Base-by-base conservation (phyloP, 1,140 invertebrate species). In the Rhizoglyphus robini region DNA sequence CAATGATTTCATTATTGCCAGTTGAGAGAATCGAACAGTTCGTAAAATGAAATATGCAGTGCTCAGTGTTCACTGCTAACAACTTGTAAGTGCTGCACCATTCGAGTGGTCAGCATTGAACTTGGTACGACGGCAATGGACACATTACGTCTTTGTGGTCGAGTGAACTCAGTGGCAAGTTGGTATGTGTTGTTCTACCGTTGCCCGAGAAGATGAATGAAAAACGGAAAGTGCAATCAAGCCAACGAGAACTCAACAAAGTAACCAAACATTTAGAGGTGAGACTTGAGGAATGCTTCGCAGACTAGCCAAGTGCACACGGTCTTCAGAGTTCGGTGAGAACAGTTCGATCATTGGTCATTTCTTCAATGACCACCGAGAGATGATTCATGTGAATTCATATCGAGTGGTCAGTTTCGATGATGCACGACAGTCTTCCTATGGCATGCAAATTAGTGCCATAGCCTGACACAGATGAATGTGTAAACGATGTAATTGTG, bases 121-220 rank as follows among this genome's bases (percentile, higher is more conserved):
- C n/a, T n/a, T n/a, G n/a, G n/a, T n/a, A n/a, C n/a, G 41, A 46
- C n/a, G 41, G 41, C 23, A 46, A 46, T 46, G 41, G 23, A 46
- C 51, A 54, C 51, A 54, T 54, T 54, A 54, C 51, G 51, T 54
- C 51, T 46, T 46, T n/a, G n/a, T n/a, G n/a, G n/a, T 46, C 41
- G 23, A 46, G 41, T 46, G 23, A 23, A 15, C 23, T 46, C 41
- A 15, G 15, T 15, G 41, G 41, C n/a, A n/a, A n/a, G n/a, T 23
- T 15, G 8, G 23, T 54, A 8, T 32, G 8, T 20, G 20, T 32
- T 23, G 51, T 5, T 11, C 51, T 11, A 5, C 51, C 20, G 20
- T 54, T 54, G 8, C 20, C 8, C 15, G 8, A 23, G 51, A 20
- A 54, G 51, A 54, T 54, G 51, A 54, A 54, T 54, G 51, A 20